Base-by-base conservation (phyloP, 2,888 invertebrate species). In the Acronicta aceris region DNA sequence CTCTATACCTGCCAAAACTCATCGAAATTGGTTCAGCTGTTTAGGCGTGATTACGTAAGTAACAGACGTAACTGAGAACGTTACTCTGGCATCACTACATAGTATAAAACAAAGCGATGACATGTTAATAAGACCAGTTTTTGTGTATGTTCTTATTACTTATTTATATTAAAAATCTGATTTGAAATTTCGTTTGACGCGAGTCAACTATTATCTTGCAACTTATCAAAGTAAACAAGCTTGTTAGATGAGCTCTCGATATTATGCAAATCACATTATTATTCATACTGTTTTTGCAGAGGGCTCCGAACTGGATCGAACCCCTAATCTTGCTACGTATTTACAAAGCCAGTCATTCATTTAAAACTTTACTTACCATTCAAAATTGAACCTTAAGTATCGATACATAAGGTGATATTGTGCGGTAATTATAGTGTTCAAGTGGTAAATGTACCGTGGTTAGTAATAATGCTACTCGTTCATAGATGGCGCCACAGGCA, bases 221-320 rank as follows among this genome's bases (percentile, higher is more conserved):
- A 79, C 84, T 89, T 90, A 92, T 90, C 88, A 90, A 92, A 90
- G 90, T 87, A 92, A 91, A 92, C 88, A 91, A 86, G 82, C 86
- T 88, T 83, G 85, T 88, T 87, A 87, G 88, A 89, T 82, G 84
- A 83, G 82, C 88, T 87, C 79, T 81, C 84, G 86, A 91, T 91
- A 91, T 93, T 93, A 94, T 94, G 94, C 90, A 90, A 92, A 93
- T 93, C 84, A 83, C 79, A 92, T 93, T 94, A 94, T 93, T 93
- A 94, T 93, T 93, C 94, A 94, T 93, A 90, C 89, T 92, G 93
- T 93, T 93, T 94, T 93, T 91, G 88, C 85, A 89, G 85, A 93
- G 93, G 92, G 94, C 88, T 84, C 82, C 78, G 71, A 79, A 84
- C 82, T 84, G 85, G 82, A 87, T 82, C 82, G 85, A 83, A 83